Base-by-base conservation (phyloP, 2,113 vertebrate species). In the Tachysurus vachellii region DNA sequence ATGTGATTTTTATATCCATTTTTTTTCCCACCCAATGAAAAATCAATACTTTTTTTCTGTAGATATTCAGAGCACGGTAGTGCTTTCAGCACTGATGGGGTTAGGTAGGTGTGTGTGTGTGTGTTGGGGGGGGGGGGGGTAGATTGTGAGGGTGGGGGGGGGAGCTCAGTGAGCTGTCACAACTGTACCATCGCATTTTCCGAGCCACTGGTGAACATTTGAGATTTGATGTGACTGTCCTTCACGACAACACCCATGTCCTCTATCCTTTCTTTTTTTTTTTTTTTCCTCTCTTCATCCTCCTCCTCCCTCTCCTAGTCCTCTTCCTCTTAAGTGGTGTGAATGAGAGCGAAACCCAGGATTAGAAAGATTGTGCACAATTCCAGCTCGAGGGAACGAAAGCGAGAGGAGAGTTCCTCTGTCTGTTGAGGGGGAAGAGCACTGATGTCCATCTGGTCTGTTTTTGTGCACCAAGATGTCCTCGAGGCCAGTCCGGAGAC, bases 21-120 rank as follows among this genome's bases (percentile, higher is more conserved):
- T 96, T 95, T 96, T 93, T 96, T 95, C 95, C 95, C 95, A 95
- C 95, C 94, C 94, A 97, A 98, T 98, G 96, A 99, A 98, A 98
- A 98, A 99, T 99, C 98, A 97, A 99, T 99, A 98, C 93, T 97
- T 97, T 97, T 97, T 99, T 98, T 23, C 97, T 97, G 97, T 98
- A 97, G 96, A 98, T 98, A 98, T 98, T 98, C 96, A 97, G 96
- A 97, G 96, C 96, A 95, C 95, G 93, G 94, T 94, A 93, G 90
- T 96, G 96, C 96, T 97, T 97, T 96, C 95, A 95, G 96, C 95
- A 96, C 96, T 96, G 96, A 97, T 96, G 96, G 95, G 95, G 95
- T 94, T 93, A 94, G 94, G 94, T 94, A 4, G 9, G 77, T 56
- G 77, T 53, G 75, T 79, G n/a, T 56, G 73, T 96, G 96, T 42